Base-by-base conservation (phyloP, 2,888 invertebrate species). In the Fabriciana adippe region DNA sequence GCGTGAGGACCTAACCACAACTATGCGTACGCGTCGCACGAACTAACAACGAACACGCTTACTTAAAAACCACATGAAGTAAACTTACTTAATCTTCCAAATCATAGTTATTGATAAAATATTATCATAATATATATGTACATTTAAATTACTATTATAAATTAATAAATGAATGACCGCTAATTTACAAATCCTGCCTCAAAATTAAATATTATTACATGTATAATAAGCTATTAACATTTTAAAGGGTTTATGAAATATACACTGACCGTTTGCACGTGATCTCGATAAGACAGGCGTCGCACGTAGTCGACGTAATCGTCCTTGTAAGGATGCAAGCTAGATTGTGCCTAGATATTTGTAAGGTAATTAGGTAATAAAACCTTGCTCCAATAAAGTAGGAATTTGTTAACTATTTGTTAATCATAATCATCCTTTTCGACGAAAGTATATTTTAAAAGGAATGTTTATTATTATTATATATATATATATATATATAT, bases 301-400 rank as follows among this genome's bases (percentile, higher is more conserved):
- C 64, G 65, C 67, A 70, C 68, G 69, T 66, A 71, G 60, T 55
- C 57, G 51, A 51, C 70, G 71, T 71, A 75, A 79, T 69, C 74
- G 77, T 76, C 83, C 80, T 83, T 81, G 78, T 75, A 70, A 76
- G 74, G 76, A 76, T 79, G 74, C 76, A 71, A 75, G 71, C 69
- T 64, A 55, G 73, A 70, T 64, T 71, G 73, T 74, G 72, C 71
- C 67, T 69, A 66, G 66, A 72, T 64, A 74, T 74, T 75, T 72
- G 72, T 73, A 72, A 73, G 68, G 70, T 72, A 71, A 74, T 77
- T 74, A 70, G 66, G 74, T 74, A 76, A 74, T 61, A 62, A 69
- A 73, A 71, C 75, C 73, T 75, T 75, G 77, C 67, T 72, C 73
- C 61, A 74, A 66, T 73, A 73, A 68, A 62, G 66, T 63, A 69